Conservation (phyloP, 2,888 invertebrate genomes). For the Spialia ferax region DNA sequence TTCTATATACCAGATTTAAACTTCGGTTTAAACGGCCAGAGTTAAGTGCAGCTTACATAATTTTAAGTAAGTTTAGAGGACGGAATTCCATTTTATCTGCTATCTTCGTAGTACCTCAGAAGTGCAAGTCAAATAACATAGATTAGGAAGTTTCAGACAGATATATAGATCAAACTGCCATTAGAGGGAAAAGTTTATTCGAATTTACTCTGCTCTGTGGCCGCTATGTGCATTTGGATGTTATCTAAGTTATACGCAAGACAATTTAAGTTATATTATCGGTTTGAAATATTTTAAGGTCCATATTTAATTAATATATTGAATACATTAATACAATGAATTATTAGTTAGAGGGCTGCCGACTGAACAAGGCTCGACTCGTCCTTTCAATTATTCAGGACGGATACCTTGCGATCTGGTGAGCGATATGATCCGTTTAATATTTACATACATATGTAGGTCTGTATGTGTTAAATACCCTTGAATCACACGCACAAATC, state of each 20-base stretch:
- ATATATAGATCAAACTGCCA: slow-evolving; percentile 21
- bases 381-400: slow-evolving; percentile 3
- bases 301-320: no score
- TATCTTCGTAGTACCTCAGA: neutral
- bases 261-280: neutral
- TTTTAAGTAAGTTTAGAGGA: neutral
- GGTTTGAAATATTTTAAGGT: neutral
- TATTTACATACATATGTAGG: no score
- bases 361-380: neutral
- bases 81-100: slow-evolving; percentile 1
- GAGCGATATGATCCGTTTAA: slow-evolving; percentile 7
- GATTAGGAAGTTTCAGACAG: slow-evolving; percentile 16
- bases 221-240: slow-evolving; percentile 9
- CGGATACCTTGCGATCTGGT: neutral
- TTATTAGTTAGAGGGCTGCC: neutral
- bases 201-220: neutral
- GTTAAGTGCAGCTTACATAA: neutral
- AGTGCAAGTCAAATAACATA: slow-evolving; percentile 25
- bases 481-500: neutral
- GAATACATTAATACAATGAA: neutral
- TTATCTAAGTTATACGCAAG: neutral
- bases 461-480: neutral
- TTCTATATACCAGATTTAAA: no score
- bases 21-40: no score
- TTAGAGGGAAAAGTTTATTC: slow-evolving; percentile 9